Percentiles rank a stretch among this genome's conserved stretches.
Conservation (phyloP, 2,888 invertebrate genomes). For the Elmis aenea region DNA sequence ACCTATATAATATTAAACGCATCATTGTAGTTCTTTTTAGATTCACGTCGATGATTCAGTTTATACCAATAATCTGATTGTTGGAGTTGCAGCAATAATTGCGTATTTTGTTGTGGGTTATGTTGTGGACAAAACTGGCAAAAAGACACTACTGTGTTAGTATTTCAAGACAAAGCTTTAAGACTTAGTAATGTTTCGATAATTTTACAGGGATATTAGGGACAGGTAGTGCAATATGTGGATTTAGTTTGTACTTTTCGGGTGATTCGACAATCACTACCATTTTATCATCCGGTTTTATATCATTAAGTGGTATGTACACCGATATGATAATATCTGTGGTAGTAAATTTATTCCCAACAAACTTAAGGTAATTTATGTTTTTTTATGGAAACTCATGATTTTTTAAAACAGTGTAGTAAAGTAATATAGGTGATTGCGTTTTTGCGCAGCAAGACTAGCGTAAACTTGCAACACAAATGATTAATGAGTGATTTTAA, state of each 20-base stretch:
- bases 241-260: constrained; percentile 55
- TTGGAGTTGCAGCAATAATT: constrained; percentile 57
- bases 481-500: too few species aligned
- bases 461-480: too few species aligned
- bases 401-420: too few species aligned
- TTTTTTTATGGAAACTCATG: too few species aligned
- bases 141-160: constrained; percentile 53
- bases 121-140: constrained; percentile 51
- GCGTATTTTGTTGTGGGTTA: constrained; percentile 58
- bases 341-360: constrained; percentile 62
- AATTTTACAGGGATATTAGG: constrained; percentile 4
- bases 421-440: too few species aligned
- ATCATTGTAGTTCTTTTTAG: constrained; percentile 31
- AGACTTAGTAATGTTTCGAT: background rate
- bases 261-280: constrained; percentile 51
- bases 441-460: too few species aligned
- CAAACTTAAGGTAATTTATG: constrained; percentile 57
- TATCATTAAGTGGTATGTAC: constrained; percentile 52
- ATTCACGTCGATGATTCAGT: constrained; percentile 43
- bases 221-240: constrained; percentile 49
- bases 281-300: constrained; percentile 52
- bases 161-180: constrained; percentile 23
- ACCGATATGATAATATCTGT: constrained; percentile 59
- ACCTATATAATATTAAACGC: too few species aligned
- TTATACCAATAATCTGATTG: constrained; percentile 65